phyloP scores from a whole-genome alignment of 2,797 vertebrate species.

The Cygnus olor region DNA sequence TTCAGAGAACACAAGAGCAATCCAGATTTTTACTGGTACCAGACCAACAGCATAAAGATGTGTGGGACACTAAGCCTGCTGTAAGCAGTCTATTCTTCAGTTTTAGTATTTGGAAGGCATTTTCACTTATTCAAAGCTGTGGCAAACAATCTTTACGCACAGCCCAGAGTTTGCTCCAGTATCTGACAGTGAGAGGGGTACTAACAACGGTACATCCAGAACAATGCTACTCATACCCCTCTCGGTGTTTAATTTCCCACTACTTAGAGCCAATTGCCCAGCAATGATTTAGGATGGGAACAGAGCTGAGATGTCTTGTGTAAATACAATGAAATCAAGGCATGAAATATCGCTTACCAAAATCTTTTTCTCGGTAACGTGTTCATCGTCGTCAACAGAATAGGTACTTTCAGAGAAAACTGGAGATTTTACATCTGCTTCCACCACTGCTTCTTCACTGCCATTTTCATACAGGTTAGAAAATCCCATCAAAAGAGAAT shows the following conservation, averaged over 20 bases:
- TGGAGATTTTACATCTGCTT: constrained; percentile 58
- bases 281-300: neutral
- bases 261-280: neutral
- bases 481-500: constrained; percentile 62
- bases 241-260: neutral
- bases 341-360: constrained; percentile 36
- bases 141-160: neutral
- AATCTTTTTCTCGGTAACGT: constrained; percentile 77
- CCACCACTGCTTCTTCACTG: neutral
- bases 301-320: neutral
- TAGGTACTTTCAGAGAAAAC: constrained; percentile 77
- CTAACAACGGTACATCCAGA: neutral
- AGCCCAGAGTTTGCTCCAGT: neutral
- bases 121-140: neutral
- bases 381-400: constrained; percentile 79
- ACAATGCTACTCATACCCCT: neutral
- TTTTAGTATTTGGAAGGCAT: neutral
- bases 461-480: constrained; percentile 27
- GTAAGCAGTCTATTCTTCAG: neutral
- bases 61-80: neutral
- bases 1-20: neutral
- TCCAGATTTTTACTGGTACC: neutral
- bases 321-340: neutral
- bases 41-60: accelerated
- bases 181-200: neutral